Evolutionary conservation across 2,797 vertebrate genomes (phyloP).

Genomic region (Myiotriccus ornatus): DNA sequence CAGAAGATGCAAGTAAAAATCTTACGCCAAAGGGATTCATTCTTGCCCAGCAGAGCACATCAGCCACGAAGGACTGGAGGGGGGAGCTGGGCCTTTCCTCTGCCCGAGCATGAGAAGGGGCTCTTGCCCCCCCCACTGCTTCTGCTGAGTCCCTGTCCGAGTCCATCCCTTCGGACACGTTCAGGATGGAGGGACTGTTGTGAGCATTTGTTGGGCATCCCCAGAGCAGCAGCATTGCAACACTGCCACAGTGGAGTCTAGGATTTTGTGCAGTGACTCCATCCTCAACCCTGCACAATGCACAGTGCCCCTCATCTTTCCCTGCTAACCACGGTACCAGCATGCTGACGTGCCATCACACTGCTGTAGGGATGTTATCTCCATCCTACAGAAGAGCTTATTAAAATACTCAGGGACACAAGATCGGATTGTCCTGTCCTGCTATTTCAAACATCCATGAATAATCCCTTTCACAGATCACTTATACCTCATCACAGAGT

Average conservation of each 20-base stretch:
- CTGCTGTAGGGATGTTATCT: background rate
- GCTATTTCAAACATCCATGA: background rate
- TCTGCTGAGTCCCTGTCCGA: background rate
- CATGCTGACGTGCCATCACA: background rate
- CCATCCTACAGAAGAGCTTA: background rate
- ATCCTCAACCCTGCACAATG: background rate
- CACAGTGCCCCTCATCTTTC: background rate
- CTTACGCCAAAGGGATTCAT: background rate
- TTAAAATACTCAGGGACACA: background rate
- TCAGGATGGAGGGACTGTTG: background rate
- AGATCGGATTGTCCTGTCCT: background rate
- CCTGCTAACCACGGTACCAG: rapidly evolving
- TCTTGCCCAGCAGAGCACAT: background rate
- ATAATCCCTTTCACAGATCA: background rate
- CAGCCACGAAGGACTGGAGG: background rate
- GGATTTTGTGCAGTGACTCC: background rate
- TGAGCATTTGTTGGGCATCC: background rate
- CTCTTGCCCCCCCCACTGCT: rapidly evolving
- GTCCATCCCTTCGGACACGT: background rate
- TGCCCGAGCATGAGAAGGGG: rapidly evolving
- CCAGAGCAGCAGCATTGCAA: background rate
- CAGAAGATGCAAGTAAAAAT: background rate
- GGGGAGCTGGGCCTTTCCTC: background rate
- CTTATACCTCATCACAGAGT: background rate
- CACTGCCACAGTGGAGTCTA: rapidly evolving